Evolutionary conservation across 2,888 invertebrate species (phyloP).

Genomic region (Torymus tubicola): DNA sequence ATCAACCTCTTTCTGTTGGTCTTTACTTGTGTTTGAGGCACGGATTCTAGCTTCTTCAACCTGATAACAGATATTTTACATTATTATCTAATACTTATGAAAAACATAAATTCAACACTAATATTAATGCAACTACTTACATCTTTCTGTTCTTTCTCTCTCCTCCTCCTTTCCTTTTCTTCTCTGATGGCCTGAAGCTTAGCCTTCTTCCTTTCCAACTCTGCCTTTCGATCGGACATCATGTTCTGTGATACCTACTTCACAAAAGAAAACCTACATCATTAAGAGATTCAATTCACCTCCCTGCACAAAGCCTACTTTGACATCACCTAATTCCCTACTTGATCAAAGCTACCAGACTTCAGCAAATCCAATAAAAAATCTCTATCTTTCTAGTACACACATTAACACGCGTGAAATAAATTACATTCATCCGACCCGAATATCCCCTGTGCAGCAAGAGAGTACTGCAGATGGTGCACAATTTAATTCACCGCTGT

Average conservation of each 20-base stretch:
- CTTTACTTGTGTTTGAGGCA: conserved; percentile 76
- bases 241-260: conserved; percentile 59
- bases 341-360: no score
- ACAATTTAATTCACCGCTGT: no score
- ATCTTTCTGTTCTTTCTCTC: conserved; percentile 93
- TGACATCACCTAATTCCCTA: no score
- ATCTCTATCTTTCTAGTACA: no score
- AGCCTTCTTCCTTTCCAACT: conserved; percentile 93
- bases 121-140: conserved; percentile 77
- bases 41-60: conserved; percentile 77
- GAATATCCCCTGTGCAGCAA: no score
- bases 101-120: no score
- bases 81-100: background rate
- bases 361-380: no score
- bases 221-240: conserved; percentile 94
- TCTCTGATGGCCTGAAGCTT: conserved; percentile 93
- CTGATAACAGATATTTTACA: conserved; percentile 62
- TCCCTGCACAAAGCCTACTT: no score
- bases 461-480: no score
- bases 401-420: no score
- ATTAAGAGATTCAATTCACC: background rate
- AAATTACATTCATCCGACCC: no score
- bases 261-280: conserved; percentile 12
- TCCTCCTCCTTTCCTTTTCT: conserved; percentile 90
- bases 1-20: conserved; percentile 84